Percentiles rank a stretch among this genome's conserved stretches.
phyloP scores from a whole-genome alignment of 2,113 vertebrate species.

The Bungarus multicinctus region DNA sequence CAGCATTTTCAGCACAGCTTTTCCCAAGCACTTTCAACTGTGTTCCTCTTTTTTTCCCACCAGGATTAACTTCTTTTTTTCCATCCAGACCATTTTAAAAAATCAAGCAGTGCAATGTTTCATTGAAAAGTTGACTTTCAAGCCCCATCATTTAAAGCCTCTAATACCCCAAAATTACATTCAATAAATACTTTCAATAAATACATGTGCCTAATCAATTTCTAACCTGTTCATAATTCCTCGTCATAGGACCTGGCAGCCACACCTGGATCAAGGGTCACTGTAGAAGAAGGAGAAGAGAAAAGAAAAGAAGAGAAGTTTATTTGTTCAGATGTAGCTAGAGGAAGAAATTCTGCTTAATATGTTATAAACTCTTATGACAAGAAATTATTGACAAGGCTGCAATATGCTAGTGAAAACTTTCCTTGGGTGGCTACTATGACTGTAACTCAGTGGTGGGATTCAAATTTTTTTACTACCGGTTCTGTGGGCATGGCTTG shows the following conservation, averaged over 20 bases:
- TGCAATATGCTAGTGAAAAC: too few relatives aligned
- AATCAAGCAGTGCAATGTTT: neutral
- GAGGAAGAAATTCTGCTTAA: too few relatives aligned
- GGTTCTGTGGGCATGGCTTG: too few relatives aligned
- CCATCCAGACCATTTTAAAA: neutral
- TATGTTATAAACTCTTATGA: too few relatives aligned
- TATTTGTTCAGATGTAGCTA: too few relatives aligned
- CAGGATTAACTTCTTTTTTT: neutral
- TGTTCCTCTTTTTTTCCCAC: neutral
- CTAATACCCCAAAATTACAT: neutral
- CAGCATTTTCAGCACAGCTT: neutral
- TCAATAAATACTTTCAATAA: neutral
- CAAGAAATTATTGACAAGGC: too few relatives aligned
- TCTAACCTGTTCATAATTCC: neutral
- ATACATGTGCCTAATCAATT: neutral
- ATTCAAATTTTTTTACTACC: too few relatives aligned
- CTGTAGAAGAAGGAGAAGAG: too few relatives aligned
- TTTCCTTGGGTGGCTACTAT: too few relatives aligned
- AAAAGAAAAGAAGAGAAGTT: too few relatives aligned
- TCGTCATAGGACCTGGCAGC: neutral
- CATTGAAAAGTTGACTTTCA: neutral
- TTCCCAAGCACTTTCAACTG: neutral
- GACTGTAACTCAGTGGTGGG: too few relatives aligned
- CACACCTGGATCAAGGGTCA: neutral
- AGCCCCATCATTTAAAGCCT: neutral